Evolutionary conservation across 2,888 invertebrate species (phyloP).

Genomic region (Vanessa cardui): DNA sequence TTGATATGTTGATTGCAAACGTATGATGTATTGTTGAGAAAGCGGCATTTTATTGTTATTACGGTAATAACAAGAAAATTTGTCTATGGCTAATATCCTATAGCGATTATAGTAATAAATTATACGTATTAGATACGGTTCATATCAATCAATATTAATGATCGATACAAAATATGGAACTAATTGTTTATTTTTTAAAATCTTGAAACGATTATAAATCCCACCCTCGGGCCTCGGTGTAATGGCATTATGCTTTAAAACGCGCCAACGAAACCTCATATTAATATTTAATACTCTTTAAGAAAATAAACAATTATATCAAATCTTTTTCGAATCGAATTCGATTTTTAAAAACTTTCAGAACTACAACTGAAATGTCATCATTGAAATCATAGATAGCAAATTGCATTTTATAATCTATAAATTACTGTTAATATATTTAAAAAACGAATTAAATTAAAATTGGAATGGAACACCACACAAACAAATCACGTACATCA

Average conservation of each 20-base stretch:
- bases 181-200: slow-evolving; percentile 72
- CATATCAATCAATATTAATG: slow-evolving; percentile 77
- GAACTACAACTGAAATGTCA: too few relatives aligned
- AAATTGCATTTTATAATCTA: too few relatives aligned
- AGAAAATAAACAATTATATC: neutral
- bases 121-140: slow-evolving; percentile 77
- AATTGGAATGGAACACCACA: neutral
- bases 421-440: too few relatives aligned
- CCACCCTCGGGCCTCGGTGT: neutral
- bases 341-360: too few relatives aligned
- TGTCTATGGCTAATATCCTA: slow-evolving; percentile 47
- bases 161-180: slow-evolving; percentile 76
- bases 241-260: slow-evolving; percentile 17
- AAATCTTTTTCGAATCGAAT: neutral
- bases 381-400: too few relatives aligned
- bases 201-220: slow-evolving; percentile 33
- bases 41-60: slow-evolving; percentile 55
- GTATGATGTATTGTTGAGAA: slow-evolving; percentile 68
- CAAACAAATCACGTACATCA: slow-evolving; percentile 27
- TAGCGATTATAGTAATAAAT: slow-evolving; percentile 72
- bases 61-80: slow-evolving; percentile 58
- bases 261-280: neutral
- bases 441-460: too few relatives aligned
- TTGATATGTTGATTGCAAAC: slow-evolving; percentile 78
- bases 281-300: too few relatives aligned